Base-by-base conservation (phyloP, 1,140 invertebrate genomes). In the Cydia strobilella region DNA sequence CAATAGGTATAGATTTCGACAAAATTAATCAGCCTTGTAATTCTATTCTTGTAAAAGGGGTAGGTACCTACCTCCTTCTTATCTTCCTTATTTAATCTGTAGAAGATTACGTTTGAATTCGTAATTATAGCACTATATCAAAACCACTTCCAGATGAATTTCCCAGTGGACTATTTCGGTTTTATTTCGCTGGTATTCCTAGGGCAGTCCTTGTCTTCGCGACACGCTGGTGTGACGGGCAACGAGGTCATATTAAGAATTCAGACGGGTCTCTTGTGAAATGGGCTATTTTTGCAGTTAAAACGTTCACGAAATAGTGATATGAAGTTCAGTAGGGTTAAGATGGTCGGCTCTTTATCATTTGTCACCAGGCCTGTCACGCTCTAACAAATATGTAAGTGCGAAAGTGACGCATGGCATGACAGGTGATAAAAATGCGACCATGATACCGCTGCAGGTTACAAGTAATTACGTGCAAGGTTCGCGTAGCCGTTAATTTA, bases 181-280 rank as follows among this genome's bases (percentile, higher is more conserved):
- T 66, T 66, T n/a, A 69, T 66, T 66, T 66, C 27, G n/a, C 25
- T 66, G n/a, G n/a, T 54, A 63, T 31, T 66, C 63, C 25, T 31
- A 66, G 27, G 15, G 27, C 23, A 66, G 63, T 31, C 18, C 42
- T 59, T 20, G 7, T 23, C 7, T 20, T 23, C 51, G 51, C n/a
- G 7, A 54, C n/a, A 54, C 6, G 51, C n/a, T 54, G 51, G 12
- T 3, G 6, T 3, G 54, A n/a, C 54, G n/a, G 54, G 18, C 54
- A 23, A 59, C 20, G 18, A 59, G 54, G 54, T 59, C 54, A 59
- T 59, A 20, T 59, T 23, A 59, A 59, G 20, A 59, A 59, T 59
- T 59, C 54, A 23, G 54, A 1, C 18, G 20, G 51, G 51, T 54
- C 51, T 59, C 54, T 59, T 59, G 54, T 59, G 54, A 23, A 59